A percentile compares a stretch with the other conserved stretches of the same genome.
Evolutionary conservation across 2,113 vertebrate species (phyloP).

Genomic region (Poecilia latipinna): DNA sequence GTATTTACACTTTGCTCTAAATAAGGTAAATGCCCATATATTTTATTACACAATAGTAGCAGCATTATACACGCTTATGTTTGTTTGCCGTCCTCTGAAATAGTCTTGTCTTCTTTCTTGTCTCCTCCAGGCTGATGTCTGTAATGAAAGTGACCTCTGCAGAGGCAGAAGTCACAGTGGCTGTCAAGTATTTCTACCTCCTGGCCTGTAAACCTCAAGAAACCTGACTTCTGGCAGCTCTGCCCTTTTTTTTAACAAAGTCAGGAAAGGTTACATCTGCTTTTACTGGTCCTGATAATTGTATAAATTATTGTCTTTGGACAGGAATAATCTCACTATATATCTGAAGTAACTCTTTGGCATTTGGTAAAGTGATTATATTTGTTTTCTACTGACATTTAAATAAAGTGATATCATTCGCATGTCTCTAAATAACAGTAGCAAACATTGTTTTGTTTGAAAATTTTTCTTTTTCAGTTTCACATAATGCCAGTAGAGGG

Average conservation of each 20-base stretch:
- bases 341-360: background rate
- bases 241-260: background rate
- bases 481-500: slow-evolving; percentile 46
- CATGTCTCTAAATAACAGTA: background rate
- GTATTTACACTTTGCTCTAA: background rate
- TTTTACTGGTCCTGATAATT: background rate
- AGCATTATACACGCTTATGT: too few relatives aligned
- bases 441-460: background rate
- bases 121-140: slow-evolving; percentile 66
- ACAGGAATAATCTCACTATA: background rate
- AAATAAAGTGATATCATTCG: background rate
- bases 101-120: background rate
- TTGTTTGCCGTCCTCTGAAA: too few relatives aligned
- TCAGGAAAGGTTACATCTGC: background rate
- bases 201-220: slow-evolving; percentile 65
- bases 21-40: too few relatives aligned
- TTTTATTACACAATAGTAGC: too few relatives aligned
- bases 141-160: slow-evolving; percentile 69
- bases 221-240: slow-evolving; percentile 11
- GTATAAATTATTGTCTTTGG: background rate
- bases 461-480: background rate
- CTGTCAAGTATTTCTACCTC: slow-evolving; percentile 70
- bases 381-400: background rate
- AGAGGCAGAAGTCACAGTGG: slow-evolving; percentile 68
- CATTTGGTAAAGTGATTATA: background rate